phyloP scores from a whole-genome alignment of 2,113 vertebrate species.

The Gorsachius goisagi region DNA sequence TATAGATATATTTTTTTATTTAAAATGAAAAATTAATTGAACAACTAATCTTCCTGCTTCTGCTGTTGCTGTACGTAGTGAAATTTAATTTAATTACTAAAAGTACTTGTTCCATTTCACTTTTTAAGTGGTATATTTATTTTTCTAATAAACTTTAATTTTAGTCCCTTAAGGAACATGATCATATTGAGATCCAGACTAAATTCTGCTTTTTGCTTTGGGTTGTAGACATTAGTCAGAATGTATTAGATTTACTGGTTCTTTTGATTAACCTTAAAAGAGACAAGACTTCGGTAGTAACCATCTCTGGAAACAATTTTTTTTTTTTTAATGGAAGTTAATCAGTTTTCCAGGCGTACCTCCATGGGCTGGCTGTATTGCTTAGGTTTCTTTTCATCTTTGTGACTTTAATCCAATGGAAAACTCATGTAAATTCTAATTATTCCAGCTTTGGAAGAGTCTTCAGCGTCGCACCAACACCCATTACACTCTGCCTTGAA shows the following conservation, averaged over 20 bases:
- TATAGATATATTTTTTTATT: not conserved
- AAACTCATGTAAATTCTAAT: not conserved
- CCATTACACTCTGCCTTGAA: not conserved
- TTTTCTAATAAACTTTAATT: slow-evolving; percentile 32
- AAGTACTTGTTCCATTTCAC: not conserved
- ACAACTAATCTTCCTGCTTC: not conserved
- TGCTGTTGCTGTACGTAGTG: not conserved
- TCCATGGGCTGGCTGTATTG: not conserved
- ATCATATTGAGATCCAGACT: not conserved
- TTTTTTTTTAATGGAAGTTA: not conserved
- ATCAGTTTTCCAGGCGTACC: not conserved
- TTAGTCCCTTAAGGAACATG: not conserved
- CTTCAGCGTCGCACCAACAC: not conserved
- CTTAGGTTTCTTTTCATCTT: not conserved
- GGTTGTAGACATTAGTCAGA: not conserved
- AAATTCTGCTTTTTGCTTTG: not conserved
- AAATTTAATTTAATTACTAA: slow-evolving; percentile 9
- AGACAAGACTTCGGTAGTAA: not conserved
- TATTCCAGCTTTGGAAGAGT: not conserved
- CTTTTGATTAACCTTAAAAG: not conserved
- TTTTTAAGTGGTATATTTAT: slow-evolving; percentile 1
- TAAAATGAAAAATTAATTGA: slow-evolving; percentile 37
- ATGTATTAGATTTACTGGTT: not conserved
- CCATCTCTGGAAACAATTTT: not conserved
- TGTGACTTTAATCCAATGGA: not conserved